phyloP scores from a whole-genome alignment of 1,140 invertebrate species.

The Cheumatopsyche charites region DNA sequence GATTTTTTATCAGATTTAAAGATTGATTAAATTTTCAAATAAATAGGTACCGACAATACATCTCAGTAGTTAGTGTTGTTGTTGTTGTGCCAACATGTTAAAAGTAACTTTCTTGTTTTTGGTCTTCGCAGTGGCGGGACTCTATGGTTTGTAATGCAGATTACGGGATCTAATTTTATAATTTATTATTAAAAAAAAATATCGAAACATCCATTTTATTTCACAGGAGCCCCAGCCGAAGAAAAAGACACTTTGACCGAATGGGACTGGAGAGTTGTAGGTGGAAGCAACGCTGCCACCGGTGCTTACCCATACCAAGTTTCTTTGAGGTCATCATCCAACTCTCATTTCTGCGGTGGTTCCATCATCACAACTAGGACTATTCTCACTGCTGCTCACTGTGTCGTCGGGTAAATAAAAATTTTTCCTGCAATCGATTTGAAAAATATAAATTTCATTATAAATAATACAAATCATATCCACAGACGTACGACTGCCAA shows the following conservation, averaged over 20 bases:
- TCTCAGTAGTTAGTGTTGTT: too few species aligned
- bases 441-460: neutral
- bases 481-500: constrained; percentile 49
- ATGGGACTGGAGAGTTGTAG: constrained; percentile 54
- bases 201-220: constrained; percentile 19
- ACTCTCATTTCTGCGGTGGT: constrained; percentile 62
- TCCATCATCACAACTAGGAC: constrained; percentile 58
- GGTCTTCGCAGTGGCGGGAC: constrained; percentile 4
- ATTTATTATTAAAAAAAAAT: too few species aligned
- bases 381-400: constrained; percentile 63
- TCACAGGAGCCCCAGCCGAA: constrained; percentile 33
- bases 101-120: constrained; percentile 3
- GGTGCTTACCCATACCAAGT: constrained; percentile 58
- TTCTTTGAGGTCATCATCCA: constrained; percentile 53
- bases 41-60: too few species aligned
- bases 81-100: neutral
- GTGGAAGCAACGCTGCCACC: constrained; percentile 55
- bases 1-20: too few species aligned
- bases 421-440: neutral
- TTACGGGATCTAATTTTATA: too few species aligned
- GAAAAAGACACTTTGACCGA: constrained; percentile 7
- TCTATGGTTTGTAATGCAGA: neutral
- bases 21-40: too few species aligned
- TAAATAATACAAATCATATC: neutral
- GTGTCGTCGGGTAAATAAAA: constrained; percentile 54